Evolutionary conservation across 2,113 vertebrate genomes (phyloP).

Genomic region (Carassius gibelio): DNA sequence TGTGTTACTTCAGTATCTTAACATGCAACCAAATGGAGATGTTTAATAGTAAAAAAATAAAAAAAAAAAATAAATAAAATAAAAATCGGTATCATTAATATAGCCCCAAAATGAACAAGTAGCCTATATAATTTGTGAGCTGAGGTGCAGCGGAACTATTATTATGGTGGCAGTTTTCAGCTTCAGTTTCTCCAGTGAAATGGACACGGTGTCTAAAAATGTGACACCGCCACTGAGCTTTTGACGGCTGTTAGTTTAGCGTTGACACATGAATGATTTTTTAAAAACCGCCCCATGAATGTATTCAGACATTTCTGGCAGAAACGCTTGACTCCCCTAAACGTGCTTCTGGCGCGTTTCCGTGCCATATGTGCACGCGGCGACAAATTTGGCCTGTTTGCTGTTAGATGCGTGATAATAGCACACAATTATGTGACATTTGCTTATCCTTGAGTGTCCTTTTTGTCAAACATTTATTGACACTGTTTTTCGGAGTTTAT

Average conservation of each 20-base stretch:
- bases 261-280: conserved; percentile 53
- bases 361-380: conserved; percentile 53
- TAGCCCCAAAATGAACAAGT: neutral
- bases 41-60: neutral
- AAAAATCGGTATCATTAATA: neutral
- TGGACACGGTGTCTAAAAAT: conserved; percentile 16
- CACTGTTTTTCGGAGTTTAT: neutral
- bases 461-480: neutral
- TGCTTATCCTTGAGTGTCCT: neutral
- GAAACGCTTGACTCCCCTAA: conserved; percentile 49
- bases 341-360: conserved; percentile 51
- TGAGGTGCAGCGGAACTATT: neutral
- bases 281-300: conserved; percentile 45
- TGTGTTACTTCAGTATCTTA: neutral
- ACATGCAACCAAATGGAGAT: neutral
- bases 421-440: conserved; percentile 12
- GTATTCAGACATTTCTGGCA: conserved; percentile 56
- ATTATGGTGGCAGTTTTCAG: neutral
- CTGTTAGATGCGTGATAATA: conserved; percentile 33
- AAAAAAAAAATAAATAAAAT: too few species aligned
- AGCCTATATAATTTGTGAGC: neutral
- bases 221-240: conserved; percentile 35
- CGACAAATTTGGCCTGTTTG: conserved; percentile 43
- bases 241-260: conserved; percentile 15
- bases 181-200: conserved; percentile 21